Percentiles rank a stretch among this genome's conserved stretches.
phyloP scores from a whole-genome alignment of 1,140 invertebrate species.

The Euura saliciscinereae region DNA sequence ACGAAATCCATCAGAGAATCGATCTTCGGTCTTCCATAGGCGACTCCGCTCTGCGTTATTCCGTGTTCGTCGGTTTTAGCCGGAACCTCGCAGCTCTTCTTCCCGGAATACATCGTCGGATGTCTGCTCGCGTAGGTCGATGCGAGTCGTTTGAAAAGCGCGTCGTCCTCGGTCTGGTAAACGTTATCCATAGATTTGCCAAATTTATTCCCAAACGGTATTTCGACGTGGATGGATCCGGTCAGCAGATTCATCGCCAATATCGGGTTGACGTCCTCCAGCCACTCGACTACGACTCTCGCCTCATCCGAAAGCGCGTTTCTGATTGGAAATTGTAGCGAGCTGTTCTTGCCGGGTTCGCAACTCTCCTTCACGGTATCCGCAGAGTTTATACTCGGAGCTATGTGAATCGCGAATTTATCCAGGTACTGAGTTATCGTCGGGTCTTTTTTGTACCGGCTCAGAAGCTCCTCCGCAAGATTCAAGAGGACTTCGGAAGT shows the following conservation, averaged over 20 bases:
- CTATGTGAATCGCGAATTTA: slow-evolving; percentile 45
- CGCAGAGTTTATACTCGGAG: slow-evolving; percentile 45
- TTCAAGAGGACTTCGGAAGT: slow-evolving; percentile 47
- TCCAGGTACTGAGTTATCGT: slow-evolving; percentile 39
- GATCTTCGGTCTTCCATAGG: slow-evolving; percentile 27
- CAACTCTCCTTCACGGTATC: slow-evolving; percentile 36
- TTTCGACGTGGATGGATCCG: slow-evolving; percentile 51
- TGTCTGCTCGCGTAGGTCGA: slow-evolving; percentile 40
- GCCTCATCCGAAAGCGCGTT: slow-evolving; percentile 30
- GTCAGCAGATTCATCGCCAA: slow-evolving; percentile 51
- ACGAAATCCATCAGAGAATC: slow-evolving; percentile 50
- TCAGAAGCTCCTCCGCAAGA: slow-evolving; percentile 44
- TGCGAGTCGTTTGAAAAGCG: slow-evolving; percentile 39
- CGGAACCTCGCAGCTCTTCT: slow-evolving; percentile 34
- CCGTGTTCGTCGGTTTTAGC: slow-evolving; percentile 36
- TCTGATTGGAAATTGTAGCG: slow-evolving; percentile 36
- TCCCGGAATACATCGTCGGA: slow-evolving; percentile 30
- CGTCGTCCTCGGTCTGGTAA: slow-evolving; percentile 41
- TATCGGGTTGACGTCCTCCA: slow-evolving; percentile 44
- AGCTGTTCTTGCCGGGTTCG: slow-evolving; percentile 26
- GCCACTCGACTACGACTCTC: slow-evolving; percentile 45
- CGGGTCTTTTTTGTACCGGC: slow-evolving; percentile 35
- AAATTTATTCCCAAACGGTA: slow-evolving; percentile 43
- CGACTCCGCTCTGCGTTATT: slow-evolving; percentile 36
- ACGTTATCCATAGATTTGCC: slow-evolving; percentile 23